A percentile compares a stretch with the other conserved stretches of the same genome.
Evolutionary conservation across 2,113 vertebrate genomes (phyloP).

Genomic region (Salvelinus sp.): DNA sequence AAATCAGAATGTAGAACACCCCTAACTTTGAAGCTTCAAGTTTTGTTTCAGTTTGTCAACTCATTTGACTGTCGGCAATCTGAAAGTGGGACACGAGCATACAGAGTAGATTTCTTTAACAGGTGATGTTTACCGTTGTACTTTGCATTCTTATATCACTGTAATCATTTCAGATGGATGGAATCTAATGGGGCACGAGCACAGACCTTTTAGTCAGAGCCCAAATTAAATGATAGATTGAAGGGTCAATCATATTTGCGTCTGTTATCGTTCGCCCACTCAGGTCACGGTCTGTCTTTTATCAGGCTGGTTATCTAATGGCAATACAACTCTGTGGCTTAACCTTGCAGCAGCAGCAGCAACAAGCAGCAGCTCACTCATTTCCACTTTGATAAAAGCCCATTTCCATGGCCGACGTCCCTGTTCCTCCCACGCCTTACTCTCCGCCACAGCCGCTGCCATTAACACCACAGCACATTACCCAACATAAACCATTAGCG

Average conservation of each 20-base stretch:
- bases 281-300: slow-evolving; percentile 58
- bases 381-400: slow-evolving; percentile 54
- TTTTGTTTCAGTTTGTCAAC: slow-evolving; percentile 32
- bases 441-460: slow-evolving; percentile 39
- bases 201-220: slow-evolving; percentile 27
- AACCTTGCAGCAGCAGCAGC: slow-evolving; percentile 20
- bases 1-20: slow-evolving; percentile 15
- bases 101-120: slow-evolving; percentile 28
- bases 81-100: slow-evolving; percentile 42
- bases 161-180: slow-evolving; percentile 18
- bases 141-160: slow-evolving; percentile 43
- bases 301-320: slow-evolving; percentile 69
- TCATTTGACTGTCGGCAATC: slow-evolving; percentile 29
- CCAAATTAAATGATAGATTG: slow-evolving; percentile 61
- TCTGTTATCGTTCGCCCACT: slow-evolving; percentile 57
- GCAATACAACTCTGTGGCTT: slow-evolving; percentile 46
- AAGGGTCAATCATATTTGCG: slow-evolving; percentile 62
- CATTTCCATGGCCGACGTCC: slow-evolving; percentile 57
- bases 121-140: slow-evolving; percentile 35
- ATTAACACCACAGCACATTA: slow-evolving; percentile 42
- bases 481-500: slow-evolving; percentile 16
- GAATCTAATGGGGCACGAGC: not conserved
- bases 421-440: slow-evolving; percentile 60
- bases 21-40: slow-evolving; percentile 13
- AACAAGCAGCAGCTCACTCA: slow-evolving; percentile 52